These are phyloP conservation scores for Ectemnius cavifrons DNA, from an alignment of 2,888 invertebrate species.

Conservation along the genomic window DNA sequence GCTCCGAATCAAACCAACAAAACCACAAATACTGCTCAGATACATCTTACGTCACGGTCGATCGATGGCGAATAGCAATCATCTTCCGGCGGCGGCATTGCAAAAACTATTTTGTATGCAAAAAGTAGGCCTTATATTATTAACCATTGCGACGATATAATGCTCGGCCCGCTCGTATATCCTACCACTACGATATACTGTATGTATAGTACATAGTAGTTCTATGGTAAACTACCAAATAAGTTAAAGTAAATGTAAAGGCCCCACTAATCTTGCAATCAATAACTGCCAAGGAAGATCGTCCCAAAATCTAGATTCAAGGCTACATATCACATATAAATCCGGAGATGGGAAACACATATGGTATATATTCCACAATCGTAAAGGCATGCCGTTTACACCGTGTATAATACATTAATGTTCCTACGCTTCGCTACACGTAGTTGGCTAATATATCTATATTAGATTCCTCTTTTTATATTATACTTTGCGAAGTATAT, in stretches of 20 bases:
- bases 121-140: constrained; percentile 4
- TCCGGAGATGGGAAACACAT: constrained; percentile 12
- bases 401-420: constrained; percentile 67
- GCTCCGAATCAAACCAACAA: no score
- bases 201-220: no score
- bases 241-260: constrained; percentile 1
- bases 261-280: neutral
- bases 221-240: neutral
- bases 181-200: no score
- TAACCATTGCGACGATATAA: neutral
- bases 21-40: no score
- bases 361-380: constrained; percentile 55
- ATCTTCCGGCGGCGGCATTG: neutral
- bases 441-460: constrained; percentile 66
- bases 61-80: no score
- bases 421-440: constrained; percentile 62
- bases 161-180: neutral
- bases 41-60: no score
- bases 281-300: neutral
- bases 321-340: neutral
- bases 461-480: constrained; percentile 65
- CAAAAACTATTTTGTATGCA: neutral
- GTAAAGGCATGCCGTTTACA: constrained; percentile 51
- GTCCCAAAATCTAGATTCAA: neutral
- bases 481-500: constrained; percentile 62